These are phyloP conservation scores for Taenioides sp. DNA, from an alignment of 2,797 vertebrate species.

Conservation along the genomic window DNA sequence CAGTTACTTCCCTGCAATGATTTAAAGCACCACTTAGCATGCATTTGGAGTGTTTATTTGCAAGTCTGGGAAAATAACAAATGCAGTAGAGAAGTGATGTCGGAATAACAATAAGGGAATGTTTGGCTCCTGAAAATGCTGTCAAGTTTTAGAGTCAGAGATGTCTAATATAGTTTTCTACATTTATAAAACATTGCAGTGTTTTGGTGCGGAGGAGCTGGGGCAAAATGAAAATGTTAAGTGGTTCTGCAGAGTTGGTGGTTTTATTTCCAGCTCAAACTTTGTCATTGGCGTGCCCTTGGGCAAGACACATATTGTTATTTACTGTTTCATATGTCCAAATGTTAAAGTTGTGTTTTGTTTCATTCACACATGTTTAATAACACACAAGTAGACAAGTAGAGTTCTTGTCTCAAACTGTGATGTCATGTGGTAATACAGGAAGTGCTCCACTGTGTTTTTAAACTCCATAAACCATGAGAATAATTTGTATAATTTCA, in stretches of 20 bases:
- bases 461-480: too few species aligned
- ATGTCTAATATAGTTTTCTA: not conserved
- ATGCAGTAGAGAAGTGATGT: slow-evolving; percentile 1
- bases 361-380: too few species aligned
- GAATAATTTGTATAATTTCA: too few species aligned
- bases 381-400: too few species aligned
- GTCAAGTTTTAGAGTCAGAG: not conserved
- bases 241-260: not conserved
- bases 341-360: too few species aligned
- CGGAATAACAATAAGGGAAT: slow-evolving; percentile 6
- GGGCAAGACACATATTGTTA: not conserved
- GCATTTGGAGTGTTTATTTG: slow-evolving; percentile 13
- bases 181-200: not conserved
- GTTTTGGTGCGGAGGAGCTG: not conserved
- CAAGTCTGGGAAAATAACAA: not conserved
- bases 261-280: too few species aligned
- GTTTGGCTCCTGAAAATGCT: not conserved
- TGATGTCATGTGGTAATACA: too few species aligned
- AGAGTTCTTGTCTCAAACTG: too few species aligned
- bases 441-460: too few species aligned
- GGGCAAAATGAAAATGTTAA: not conserved
- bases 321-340: too few species aligned
- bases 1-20: slow-evolving; percentile 22
- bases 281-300: not conserved
- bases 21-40: slow-evolving; percentile 19